Evolutionary conservation across 2,888 invertebrate genomes (phyloP), one percentile per base, ranked within the genome.

Genomic region (Nomada ferruginata): DNA sequence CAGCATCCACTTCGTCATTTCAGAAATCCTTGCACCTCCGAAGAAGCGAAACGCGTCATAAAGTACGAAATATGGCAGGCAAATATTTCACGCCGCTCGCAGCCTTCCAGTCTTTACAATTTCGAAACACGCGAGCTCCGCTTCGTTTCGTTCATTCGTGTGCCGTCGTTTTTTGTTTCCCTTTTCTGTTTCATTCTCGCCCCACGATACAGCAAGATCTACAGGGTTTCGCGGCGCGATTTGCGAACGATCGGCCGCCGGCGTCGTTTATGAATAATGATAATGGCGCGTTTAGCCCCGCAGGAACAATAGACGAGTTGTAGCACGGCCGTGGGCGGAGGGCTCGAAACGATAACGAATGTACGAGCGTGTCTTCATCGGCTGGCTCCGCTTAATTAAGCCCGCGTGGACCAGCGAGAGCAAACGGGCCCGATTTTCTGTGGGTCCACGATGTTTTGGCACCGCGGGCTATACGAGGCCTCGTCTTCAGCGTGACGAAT

Each of bases 281-380:
- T 91, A 91, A 91, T 91, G 88, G 88, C 85, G 86, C 87, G 90
- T 88, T 89, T 86, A 89, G 86, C 88, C 88, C 88, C 85, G 85
- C 83, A 86, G 90, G 91, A 91, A 91, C 91, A 91, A 91, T 91
- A 90, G 90, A 79, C 90, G 89, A 91, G 90, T 90, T 91, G 90
- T 87, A 9, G 23, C 10, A 86, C 79, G 84, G 71, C 77, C 82
- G 86, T 86, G 85, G 88, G 87, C 85, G 85, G 86, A 91, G 88
- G 87, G 80, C 85, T 82, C 79, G 87, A 87, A 86, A 88, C 85
- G 86, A 87, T 88, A 87, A 87, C 86, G 77, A 78, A 88, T 86
- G 77, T 81, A 75, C 78, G 71, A 84, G 57, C 84, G 76, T 71
- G 80, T 87, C 88, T 84, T 88, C 87, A 86, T 84, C 82, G 79